Evolutionary conservation across 2,888 invertebrate genomes (phyloP), one percentile per base, ranked within the genome.

Genomic region (Drosophila infuscata): DNA sequence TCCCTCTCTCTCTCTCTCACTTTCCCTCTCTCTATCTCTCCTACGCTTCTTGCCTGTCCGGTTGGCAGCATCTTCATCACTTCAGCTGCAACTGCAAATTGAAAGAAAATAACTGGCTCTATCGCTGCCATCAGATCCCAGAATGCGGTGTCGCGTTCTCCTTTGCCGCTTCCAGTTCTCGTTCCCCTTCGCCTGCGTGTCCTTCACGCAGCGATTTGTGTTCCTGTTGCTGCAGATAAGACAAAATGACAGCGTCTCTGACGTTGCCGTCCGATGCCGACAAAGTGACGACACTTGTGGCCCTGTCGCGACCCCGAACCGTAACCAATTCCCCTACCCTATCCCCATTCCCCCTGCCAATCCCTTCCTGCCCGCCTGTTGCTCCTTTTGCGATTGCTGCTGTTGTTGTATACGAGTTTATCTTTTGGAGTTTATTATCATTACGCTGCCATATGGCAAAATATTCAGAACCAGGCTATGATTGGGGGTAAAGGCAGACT

Each of bases 371-470:
- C 41, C 41, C 11, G 41, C 43, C 43, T 43, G 43, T 43, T 43
- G 43, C 43, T 43, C 43, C 43, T 20, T 43, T 43, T 17, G 38
- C 38, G 17, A 8, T 20, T 20, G 41, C 41, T 82, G 64, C 72
- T 52, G 74, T 32, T 25, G 32, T 57, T 64, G 67, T 70, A 49
- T 73, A 63, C 73, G 65, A 64, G 81, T 71, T 73, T 85, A 87
- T 91, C 90, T 79, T 90, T 90, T 88, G 83, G 91, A 88, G 91
- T 91, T 90, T 91, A 91, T 91, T 91, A 91, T 91, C 84, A 87
- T 91, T 89, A 82, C 72, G 76, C 69, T 86, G 83, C 88, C 91
- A 91, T 91, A 91, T 91, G 91, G 92, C 75, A 82, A 82, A 89
- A 84, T 89, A 80, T 85, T 70, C 76, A 68, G 66, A 76, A 51